A percentile compares a stretch with the other conserved stretches of the same genome.
Evolutionary conservation across 2,888 invertebrate genomes (phyloP).

Genomic region (Athripsodes cinereus): DNA sequence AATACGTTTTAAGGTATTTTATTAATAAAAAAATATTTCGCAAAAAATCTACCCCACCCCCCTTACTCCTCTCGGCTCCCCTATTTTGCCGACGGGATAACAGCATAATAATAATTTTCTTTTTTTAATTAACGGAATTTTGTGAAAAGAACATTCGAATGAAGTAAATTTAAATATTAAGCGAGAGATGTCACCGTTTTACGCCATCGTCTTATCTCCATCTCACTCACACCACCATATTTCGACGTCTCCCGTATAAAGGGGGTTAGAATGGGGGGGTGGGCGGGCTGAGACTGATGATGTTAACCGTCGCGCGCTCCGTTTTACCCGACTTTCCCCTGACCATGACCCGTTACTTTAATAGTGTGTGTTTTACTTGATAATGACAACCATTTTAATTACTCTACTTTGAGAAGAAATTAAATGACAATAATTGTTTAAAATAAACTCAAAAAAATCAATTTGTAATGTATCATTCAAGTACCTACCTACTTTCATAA

Average conservation of each 20-base stretch:
- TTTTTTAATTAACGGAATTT: conserved; percentile 21
- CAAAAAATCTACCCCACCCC: conserved; percentile 3
- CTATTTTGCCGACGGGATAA: not conserved
- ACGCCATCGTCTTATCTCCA: not conserved
- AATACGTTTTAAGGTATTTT: conserved; percentile 6
- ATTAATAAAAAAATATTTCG: conserved; percentile 1
- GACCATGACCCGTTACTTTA: conserved; percentile 1
- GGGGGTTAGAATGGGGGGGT: no score
- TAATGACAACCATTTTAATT: no score
- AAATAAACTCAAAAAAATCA: no score
- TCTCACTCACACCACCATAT: not conserved
- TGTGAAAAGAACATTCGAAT: conserved; percentile 19
- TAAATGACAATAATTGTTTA: no score
- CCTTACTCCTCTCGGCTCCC: not conserved
- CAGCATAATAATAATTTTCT: conserved; percentile 9
- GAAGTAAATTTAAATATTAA: conserved; percentile 18
- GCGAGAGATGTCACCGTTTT: conserved; percentile 8
- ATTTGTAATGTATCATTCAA: no score
- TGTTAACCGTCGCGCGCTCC: not conserved
- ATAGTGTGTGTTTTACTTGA: not conserved
- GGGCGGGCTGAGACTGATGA: not conserved
- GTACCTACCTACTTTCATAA: no score
- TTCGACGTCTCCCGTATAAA: no score
- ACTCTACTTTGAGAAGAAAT: no score
- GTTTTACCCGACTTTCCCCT: not conserved